Percentiles rank a stretch among this genome's conserved stretches.
Conservation (phyloP, 2,888 invertebrate species). For the Dugesia japonica region DNA sequence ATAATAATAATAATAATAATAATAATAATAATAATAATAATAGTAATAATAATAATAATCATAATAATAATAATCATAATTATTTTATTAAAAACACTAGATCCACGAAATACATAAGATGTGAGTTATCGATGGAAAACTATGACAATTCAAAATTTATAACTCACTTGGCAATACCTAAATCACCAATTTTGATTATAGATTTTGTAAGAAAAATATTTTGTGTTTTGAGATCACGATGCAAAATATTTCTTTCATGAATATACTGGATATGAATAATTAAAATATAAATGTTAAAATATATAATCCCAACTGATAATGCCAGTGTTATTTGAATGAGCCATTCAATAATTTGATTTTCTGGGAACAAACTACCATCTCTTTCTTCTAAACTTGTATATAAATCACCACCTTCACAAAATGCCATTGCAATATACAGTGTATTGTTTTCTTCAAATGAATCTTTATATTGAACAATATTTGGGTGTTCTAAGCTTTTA, state of each 20-base stretch:
- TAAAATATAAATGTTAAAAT: not conserved
- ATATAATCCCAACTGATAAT: constrained; percentile 44
- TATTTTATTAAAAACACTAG: too few relatives aligned
- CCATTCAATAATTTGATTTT: constrained; percentile 50
- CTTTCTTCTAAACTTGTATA: constrained; percentile 48
- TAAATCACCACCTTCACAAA: constrained; percentile 50
- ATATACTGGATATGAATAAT: constrained; percentile 45
- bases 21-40: too few relatives aligned
- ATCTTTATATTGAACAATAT: constrained; percentile 50
- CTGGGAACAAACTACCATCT: constrained; percentile 44
- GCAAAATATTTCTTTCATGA: constrained; percentile 49
- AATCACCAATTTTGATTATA: constrained; percentile 49
- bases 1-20: too few relatives aligned
- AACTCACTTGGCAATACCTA: constrained; percentile 48
- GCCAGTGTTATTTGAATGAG: constrained; percentile 51
- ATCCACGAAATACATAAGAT: too few relatives aligned
- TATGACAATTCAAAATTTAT: too few relatives aligned
- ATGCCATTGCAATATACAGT: constrained; percentile 50
- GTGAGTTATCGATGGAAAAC: too few relatives aligned
- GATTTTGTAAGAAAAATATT: constrained; percentile 50
- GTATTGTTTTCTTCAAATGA: constrained; percentile 47
- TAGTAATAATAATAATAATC: too few relatives aligned
- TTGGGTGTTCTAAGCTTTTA: constrained; percentile 49
- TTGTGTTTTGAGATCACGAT: constrained; percentile 49
- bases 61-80: too few relatives aligned